These are phyloP conservation scores for Tetragonula clypearis DNA, from an alignment of 1,140 invertebrate genomes.

Conservation along the genomic window DNA sequence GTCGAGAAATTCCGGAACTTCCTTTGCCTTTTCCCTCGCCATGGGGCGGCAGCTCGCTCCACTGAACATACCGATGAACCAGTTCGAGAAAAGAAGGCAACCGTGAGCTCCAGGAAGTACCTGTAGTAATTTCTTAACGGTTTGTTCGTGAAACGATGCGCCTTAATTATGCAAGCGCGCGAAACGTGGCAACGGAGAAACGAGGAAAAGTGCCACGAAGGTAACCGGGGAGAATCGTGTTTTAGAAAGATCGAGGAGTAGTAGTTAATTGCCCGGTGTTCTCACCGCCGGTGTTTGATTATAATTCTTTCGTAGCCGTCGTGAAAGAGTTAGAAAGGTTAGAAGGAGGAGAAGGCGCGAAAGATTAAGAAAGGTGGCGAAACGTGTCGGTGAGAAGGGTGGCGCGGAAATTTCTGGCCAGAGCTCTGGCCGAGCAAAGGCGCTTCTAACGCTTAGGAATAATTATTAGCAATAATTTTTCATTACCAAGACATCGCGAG, in stretches of 20 bases:
- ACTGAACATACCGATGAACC: slow-evolving; percentile 49
- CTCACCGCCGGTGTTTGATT: slow-evolving; percentile 47
- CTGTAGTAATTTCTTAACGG: slow-evolving; percentile 63
- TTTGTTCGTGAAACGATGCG: slow-evolving; percentile 60
- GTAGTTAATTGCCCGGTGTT: slow-evolving; percentile 58
- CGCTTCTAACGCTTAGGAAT: slow-evolving; percentile 43
- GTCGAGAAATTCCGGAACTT: slow-evolving; percentile 46
- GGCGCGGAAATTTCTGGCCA: not conserved
- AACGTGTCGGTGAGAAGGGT: not conserved
- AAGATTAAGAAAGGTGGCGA: not conserved
- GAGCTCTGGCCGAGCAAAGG: not conserved
- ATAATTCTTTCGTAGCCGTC: slow-evolving; percentile 57
- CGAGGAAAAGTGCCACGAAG: not conserved
- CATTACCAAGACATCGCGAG: slow-evolving; percentile 51
- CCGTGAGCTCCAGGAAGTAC: not conserved
- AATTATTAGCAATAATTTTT: slow-evolving; percentile 66
- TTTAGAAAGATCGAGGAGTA: slow-evolving; percentile 58
- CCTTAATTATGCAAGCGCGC: slow-evolving; percentile 57
- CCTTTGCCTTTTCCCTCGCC: slow-evolving; percentile 16
- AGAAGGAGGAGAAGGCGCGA: slow-evolving; percentile 2
- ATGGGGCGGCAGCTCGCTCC: not conserved
- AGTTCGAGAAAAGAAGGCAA: slow-evolving; percentile 56
- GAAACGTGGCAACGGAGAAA: not conserved
- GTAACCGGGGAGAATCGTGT: not conserved
- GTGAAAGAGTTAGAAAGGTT: not conserved